Base-by-base conservation (phyloP, 2,797 vertebrate species). In the Sandelia bainsii region DNA sequence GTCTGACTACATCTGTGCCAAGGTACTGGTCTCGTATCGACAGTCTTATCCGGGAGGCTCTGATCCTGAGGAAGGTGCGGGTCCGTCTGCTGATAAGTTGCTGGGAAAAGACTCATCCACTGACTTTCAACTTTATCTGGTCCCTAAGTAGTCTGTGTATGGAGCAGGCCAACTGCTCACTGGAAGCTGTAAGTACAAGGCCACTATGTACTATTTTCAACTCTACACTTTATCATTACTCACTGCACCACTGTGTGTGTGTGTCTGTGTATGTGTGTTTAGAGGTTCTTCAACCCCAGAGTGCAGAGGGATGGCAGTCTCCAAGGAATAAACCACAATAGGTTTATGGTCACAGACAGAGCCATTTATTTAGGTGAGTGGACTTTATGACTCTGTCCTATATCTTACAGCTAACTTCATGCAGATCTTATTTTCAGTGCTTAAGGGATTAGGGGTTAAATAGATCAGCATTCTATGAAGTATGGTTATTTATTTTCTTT, bases 11-110 rank as follows among this genome's bases (percentile, higher is more conserved):
- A 4, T 68, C 54, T 50, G 40, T 83, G 79, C 77, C 72, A 90
- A 98, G 96, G 83, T 99, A 98, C 88, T 99, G 98, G 98, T 98
- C 98, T 5, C 95, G 94, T 82, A 95, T 99, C 62, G 98, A 99
- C 46, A 93, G 95, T 45, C 95, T 96, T 83, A 95, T 99, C 83
- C 94, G 97, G 78, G 97, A 98, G 91, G 97, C 97, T 0, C 85
- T 97, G 78, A 94, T 98, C 86, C 91, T 99, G 83, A 94, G 95
- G 80, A 95, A 93, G 22, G 95, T 99, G 84, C 96, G 93, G 82
- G 95, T 99, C 27, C 95, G 96, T 77, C 94, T 99, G 81, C 94
- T 99, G 72, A 95, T 98, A 84, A 97, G 97, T 87, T 97, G 97
- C 91, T 95, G 96, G 92, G 96, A 96, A 91, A 93, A 96, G 68